A percentile compares a stretch with the other conserved stretches of the same genome.
Conservation (phyloP, 2,888 invertebrate species). For the Hybos culiciformis region DNA sequence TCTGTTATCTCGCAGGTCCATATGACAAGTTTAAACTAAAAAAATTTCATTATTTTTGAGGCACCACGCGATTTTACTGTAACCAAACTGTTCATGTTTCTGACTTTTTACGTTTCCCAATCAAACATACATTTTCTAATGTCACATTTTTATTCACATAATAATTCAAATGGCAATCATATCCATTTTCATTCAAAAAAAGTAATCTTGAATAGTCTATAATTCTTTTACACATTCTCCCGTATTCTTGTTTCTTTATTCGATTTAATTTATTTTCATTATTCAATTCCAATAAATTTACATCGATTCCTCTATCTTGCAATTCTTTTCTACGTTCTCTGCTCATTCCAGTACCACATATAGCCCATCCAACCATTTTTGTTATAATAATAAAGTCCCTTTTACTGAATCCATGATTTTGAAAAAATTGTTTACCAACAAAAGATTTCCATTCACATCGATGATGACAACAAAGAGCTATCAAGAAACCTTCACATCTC, state of each 20-base stretch:
- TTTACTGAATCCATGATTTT: conserved; percentile 40
- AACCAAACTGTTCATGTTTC: too few species aligned
- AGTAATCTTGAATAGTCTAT: conserved; percentile 61
- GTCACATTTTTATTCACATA: conserved; percentile 54
- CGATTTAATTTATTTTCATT: conserved; percentile 24
- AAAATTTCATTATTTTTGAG: too few species aligned
- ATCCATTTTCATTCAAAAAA: conserved; percentile 45
- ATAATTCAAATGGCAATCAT: conserved; percentile 45
- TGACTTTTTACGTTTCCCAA: conserved; percentile 36
- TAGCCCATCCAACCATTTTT: conserved; percentile 80
- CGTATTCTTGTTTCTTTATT: conserved; percentile 45
- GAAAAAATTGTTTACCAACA: conserved; percentile 50
- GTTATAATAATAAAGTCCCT: conserved; percentile 61
- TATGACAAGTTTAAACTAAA: too few species aligned
- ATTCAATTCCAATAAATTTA: conserved; percentile 9
- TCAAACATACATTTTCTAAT: conserved; percentile 65
- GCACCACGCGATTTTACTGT: too few species aligned
- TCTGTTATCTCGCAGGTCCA: too few species aligned
- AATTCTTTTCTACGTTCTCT: conserved; percentile 35
- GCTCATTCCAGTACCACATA: conserved; percentile 58
- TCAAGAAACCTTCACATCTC: conserved; percentile 44
- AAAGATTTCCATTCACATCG: conserved; percentile 59
- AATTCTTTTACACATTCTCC: conserved; percentile 60
- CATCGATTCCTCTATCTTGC: conserved; percentile 12
- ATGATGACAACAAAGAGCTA: conserved; percentile 88